Base-by-base conservation (phyloP, 1,140 invertebrate genomes). In the Muscidifurax raptorellus region DNA sequence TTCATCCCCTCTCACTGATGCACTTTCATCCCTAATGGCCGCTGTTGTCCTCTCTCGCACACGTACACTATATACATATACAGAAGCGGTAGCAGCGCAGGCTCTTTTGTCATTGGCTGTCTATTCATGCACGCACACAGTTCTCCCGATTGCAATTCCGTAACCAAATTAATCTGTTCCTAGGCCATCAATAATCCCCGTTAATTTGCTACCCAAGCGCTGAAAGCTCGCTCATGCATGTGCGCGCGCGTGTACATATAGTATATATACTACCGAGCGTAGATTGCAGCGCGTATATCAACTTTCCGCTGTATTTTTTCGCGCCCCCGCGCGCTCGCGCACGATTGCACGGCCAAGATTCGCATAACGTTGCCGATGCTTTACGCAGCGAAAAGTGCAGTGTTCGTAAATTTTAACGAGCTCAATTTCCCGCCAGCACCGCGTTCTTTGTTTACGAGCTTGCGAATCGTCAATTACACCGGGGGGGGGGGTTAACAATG, bases 141-240 rank as follows among this genome's bases (percentile, higher is more conserved):
- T 30, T 22, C 47, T 76, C 69, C 64, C 78, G 72, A 85, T 82
- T 74, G 72, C 84, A 78, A 79, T 82, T 77, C 84, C 74, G 75
- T 85, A 85, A 85, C 80, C 80, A 82, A 85, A 85, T 85, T 85
- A 78, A 85, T 85, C 80, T 64, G 84, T 82, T 81, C 74, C 64
- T 28, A 74, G 66, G 36, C 80, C 76, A 85, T 85, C 84, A 85
- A 85, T 85, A 85, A 85, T 85, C 80, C 75, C 80, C 40, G 79
- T 76, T 81, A 85, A 85, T 82, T 82, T 79, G 84, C 80, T 82
- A 27, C 28, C 25, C 28, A 15, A 44, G 69, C 74, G 75, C 75
- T 64, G 52, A 64, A 77, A 64, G 40, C 25, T 47, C 13, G 66
- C 28, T 69, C 13, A 27, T 36, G 30, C n/a, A 13, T 40, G 52